Base-by-base conservation (phyloP, 2,797 vertebrate genomes). In the Bryconaethiops microstoma region DNA sequence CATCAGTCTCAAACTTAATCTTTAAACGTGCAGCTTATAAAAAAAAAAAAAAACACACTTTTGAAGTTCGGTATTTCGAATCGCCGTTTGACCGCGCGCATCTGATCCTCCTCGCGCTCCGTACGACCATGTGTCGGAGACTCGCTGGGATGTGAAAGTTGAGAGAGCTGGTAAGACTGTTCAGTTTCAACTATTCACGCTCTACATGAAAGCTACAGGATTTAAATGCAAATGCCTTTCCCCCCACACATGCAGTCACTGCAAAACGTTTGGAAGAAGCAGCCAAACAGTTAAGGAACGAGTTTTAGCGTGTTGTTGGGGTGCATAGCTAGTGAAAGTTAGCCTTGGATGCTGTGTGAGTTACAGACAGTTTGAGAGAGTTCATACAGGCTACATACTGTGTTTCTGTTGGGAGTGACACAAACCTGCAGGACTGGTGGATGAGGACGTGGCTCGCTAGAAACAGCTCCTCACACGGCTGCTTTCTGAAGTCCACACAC, bases 91-190 rank as follows among this genome's bases (percentile, higher is more conserved):
- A 8, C 9, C 0, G 35, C 1, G 4, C 39, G 63, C 29, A 4
- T 85, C 29, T 29, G 86, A 45, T 59, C 78, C 78, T 73, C 55
- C 39, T 9, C 23, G 29, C 68, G 68, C 78, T 17, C 86, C 73
- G 80, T 87, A 84, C 55, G 60, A 64, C 48, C 81, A 54, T 74
- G 77, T 70, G 59, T 23, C 10, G 4, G 7, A 9, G 71, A 59
- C 1, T 48, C 16, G 21, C 13, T 10, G 29, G 29, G 29, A 29
- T 29, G 29, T 29, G 29, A 10, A 81, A 82, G 82, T 77, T 84
- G 54, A 68, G 19, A 50, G 13, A 70, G 48, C 64, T 69, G 81
- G 84, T 83, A 83, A 83, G 75, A 67, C 29, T 29, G 29, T 29
- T 29, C 29, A 40, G 1, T 7, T 65, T 73, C 9, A 68, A 1